Base-by-base conservation (phyloP, 2,113 vertebrate genomes). In the Craseonycteris thonglongyai region DNA sequence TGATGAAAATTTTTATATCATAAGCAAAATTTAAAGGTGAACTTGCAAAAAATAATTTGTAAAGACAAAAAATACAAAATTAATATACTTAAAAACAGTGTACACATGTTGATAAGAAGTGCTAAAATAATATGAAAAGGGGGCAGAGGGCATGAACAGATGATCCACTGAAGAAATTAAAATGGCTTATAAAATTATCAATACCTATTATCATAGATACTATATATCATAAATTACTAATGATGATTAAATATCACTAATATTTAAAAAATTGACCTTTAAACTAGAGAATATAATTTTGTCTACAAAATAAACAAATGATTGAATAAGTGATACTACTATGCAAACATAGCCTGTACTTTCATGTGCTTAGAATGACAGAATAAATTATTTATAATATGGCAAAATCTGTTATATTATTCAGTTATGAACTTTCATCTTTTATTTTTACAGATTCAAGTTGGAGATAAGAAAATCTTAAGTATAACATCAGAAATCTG, bases 11-110 rank as follows among this genome's bases (percentile, higher is more conserved):
- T 26, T 88, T 93, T 92, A 66, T 45, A 59, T 91, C 65, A 78
- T 78, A 75, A 90, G 91, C 76, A 93, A 91, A 86, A 88, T 65
- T 92, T 74, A 92, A 95, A 92, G 49, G 42, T 88, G 88, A 95
- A 94, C 12, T 68, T 42, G 47, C 24, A 45, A 76, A 91, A 90
- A 76, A 61, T 80, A 82, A 80, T 54, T 78, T 72, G 11, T 45
- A 89, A 95, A 95, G 74, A 66, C 75, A 65, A 84, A 90, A 92
- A 58, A 28, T 45, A 35, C 22, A 71, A 92, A 61, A 10, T 85
- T 42, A 68, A 56, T 47, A 61, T 95, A 69, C 19, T 95, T 81
- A 85, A 75, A 74, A 75, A 40, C 47, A 80, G 38, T 10, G 61
- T 86, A 54, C 28, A 13, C 35, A 79, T 91, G 35, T 74, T 93